These are phyloP conservation scores for Cylloceria caligata DNA, from an alignment of 2,888 invertebrate species.

Conservation along the genomic window DNA sequence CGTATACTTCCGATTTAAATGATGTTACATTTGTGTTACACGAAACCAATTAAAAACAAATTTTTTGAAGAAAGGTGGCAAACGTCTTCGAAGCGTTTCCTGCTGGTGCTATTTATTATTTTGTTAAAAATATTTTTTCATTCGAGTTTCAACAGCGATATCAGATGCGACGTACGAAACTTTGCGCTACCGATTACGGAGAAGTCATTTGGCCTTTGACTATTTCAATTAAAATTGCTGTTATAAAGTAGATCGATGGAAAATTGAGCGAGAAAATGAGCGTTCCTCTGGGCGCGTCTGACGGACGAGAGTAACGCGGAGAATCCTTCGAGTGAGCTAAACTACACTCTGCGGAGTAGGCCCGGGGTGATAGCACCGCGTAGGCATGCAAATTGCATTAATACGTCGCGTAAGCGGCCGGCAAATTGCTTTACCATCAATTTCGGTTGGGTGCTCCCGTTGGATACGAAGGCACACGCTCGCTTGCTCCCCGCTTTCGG, in stretches of 20 bases:
- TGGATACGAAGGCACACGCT: slow-evolving; percentile 58
- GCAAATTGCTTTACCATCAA: slow-evolving; percentile 80
- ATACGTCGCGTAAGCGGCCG: slow-evolving; percentile 79
- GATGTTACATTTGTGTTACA: not conserved
- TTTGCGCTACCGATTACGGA: no score
- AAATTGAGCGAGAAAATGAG: not conserved
- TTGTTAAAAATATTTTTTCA: no score
- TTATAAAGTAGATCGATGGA: not conserved
- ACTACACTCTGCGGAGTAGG: slow-evolving; percentile 41
- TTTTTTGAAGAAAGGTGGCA: no score
- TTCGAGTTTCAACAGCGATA: no score
- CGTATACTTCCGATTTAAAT: slow-evolving; percentile 1
- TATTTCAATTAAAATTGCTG: not conserved
- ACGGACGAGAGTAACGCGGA: not conserved
- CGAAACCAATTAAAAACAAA: not conserved
- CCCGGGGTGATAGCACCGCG: slow-evolving; percentile 50
- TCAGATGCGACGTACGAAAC: no score
- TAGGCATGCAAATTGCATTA: slow-evolving; percentile 79
- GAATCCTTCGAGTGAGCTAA: slow-evolving; percentile 8
- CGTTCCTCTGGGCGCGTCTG: not conserved
- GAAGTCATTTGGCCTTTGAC: not conserved
- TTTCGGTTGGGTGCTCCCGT: slow-evolving; percentile 70
- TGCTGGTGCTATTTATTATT: no score
- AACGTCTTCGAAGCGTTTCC: no score
- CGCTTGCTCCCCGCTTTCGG: slow-evolving; percentile 46